Evolutionary conservation across 2,888 invertebrate genomes (phyloP).

Genomic region (Amiota mariae): DNA sequence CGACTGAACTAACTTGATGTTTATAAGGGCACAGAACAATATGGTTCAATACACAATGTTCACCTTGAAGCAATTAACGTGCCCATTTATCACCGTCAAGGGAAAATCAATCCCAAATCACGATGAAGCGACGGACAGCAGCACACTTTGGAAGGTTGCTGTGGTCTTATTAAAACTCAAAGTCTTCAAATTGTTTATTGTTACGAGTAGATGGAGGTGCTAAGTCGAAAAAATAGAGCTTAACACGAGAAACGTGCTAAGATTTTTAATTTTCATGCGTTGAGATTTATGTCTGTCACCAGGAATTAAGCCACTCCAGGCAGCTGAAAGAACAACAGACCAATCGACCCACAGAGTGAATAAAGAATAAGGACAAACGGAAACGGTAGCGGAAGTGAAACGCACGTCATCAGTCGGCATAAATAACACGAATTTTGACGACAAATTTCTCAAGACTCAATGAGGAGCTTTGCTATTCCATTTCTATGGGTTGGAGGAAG

Average conservation of each 20-base stretch:
- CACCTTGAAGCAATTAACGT: background rate
- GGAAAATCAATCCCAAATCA: background rate
- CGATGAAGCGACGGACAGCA: background rate
- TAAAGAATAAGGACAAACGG: background rate
- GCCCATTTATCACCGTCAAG: background rate
- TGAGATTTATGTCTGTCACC: background rate
- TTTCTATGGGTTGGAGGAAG: too few species aligned
- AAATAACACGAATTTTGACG: slow-evolving; percentile 12
- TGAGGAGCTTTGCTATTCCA: background rate
- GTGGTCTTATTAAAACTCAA: background rate
- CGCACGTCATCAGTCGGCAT: slow-evolving; percentile 18
- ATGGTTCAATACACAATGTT: background rate
- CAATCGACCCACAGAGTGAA: background rate
- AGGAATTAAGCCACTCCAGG: slow-evolving; percentile 10
- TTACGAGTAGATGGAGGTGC: background rate
- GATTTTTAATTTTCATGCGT: slow-evolving; percentile 19
- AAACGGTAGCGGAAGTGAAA: slow-evolving; percentile 8
- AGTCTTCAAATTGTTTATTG: background rate
- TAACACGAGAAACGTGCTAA: slow-evolving; percentile 1
- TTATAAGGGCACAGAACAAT: too few species aligned
- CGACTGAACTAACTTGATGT: too few species aligned
- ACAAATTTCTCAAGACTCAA: slow-evolving; percentile 5
- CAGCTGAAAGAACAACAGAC: background rate
- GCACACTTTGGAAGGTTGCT: background rate
- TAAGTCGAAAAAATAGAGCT: slow-evolving; percentile 9